These are phyloP conservation scores for Centropyge bicolor DNA, from an alignment of 2,797 vertebrate genomes.

Conservation along the genomic window DNA sequence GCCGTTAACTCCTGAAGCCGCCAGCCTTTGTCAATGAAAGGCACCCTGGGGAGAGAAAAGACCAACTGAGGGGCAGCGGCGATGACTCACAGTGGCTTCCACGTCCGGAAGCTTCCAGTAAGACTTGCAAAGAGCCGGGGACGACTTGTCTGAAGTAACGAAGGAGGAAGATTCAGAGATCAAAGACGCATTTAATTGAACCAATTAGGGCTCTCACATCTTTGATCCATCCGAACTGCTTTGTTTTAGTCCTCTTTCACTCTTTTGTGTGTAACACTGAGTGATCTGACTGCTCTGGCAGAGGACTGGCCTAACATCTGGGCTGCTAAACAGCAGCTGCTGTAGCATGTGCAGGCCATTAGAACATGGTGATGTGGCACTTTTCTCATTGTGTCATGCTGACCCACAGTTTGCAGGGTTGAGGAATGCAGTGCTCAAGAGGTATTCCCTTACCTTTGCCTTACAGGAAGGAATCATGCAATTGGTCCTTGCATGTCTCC, in stretches of 20 bases:
- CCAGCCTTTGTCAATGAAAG: conserved; percentile 71
- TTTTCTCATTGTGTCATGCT: conserved; percentile 69
- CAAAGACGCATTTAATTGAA: conserved; percentile 66
- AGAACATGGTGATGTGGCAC: conserved; percentile 66
- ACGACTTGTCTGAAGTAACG: conserved; percentile 37
- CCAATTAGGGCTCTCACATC: conserved; percentile 50
- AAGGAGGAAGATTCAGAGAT: conserved; percentile 48
- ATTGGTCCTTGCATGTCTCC: conserved; percentile 63
- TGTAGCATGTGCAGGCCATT: conserved; percentile 59
- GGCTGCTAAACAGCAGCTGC: conserved; percentile 54
- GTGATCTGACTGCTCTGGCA: conserved; percentile 33
- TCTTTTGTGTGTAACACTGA: conserved; percentile 42
- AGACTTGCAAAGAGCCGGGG: conserved; percentile 49
- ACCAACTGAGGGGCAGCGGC: conserved; percentile 62
- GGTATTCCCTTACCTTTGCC: conserved; percentile 65
- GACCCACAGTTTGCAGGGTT: conserved; percentile 47
- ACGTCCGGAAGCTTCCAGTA: conserved; percentile 68
- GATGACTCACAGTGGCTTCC: conserved; percentile 71
- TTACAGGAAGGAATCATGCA: conserved; percentile 73
- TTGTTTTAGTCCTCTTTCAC: conserved; percentile 42
- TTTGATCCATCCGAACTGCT: conserved; percentile 61
- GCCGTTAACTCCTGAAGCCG: conserved; percentile 63
- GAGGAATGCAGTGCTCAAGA: conserved; percentile 59
- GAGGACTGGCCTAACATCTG: conserved; percentile 52
- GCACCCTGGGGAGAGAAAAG: conserved; percentile 67